A percentile compares a stretch with the other conserved stretches of the same genome.
Evolutionary conservation across 2,797 vertebrate species (phyloP).

Genomic region (Psittacula derbiana): DNA sequence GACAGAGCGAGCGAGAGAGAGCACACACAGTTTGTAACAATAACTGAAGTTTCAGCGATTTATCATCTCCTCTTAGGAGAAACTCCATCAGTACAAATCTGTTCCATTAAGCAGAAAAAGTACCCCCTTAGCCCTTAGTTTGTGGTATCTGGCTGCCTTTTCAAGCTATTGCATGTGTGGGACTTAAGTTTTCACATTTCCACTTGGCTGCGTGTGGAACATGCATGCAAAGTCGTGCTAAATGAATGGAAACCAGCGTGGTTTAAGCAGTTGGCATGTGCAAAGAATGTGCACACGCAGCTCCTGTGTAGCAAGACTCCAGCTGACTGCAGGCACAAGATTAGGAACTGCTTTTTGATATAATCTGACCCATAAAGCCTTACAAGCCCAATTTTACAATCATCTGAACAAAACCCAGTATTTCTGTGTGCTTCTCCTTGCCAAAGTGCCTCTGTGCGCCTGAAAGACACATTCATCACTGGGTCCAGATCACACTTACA

Average conservation of each 20-base stretch:
- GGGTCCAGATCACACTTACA: neutral
- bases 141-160: neutral
- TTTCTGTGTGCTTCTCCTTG: neutral
- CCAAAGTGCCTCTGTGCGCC: neutral
- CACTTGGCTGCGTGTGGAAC: neutral
- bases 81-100: neutral
- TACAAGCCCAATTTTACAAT: neutral
- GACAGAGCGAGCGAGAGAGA: neutral
- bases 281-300: neutral
- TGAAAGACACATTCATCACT: neutral
- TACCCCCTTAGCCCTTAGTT: no score
- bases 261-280: neutral
- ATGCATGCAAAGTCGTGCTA: neutral
- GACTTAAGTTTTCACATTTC: neutral
- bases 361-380: neutral
- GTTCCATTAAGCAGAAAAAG: neutral
- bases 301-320: neutral
- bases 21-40: accelerated
- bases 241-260: neutral
- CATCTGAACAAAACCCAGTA: neutral
- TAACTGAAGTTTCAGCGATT: neutral
- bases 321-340: neutral
- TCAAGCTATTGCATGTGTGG: neutral
- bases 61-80: neutral
- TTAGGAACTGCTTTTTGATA: neutral